These are phyloP conservation scores for Eunapius fragilis DNA, from an alignment of 37 sponge, comb jelly and placozoan species.

Conservation along the genomic window DNA sequence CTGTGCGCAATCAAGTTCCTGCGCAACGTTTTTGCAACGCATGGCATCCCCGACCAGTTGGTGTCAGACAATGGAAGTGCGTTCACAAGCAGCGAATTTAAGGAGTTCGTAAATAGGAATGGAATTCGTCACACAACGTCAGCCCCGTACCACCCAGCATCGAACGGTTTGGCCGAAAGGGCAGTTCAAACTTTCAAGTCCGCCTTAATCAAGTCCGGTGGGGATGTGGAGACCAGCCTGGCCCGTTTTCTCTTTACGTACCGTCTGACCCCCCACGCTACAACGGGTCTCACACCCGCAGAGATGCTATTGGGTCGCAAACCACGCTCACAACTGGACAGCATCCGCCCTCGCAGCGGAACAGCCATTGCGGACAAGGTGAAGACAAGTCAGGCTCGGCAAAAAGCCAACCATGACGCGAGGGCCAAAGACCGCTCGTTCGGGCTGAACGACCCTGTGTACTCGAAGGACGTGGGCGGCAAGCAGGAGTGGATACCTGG, in stretches of 20 bases:
- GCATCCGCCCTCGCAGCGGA: neutral
- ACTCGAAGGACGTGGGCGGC: too few species aligned
- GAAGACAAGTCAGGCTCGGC: neutral
- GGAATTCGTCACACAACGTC: conserved; percentile 6
- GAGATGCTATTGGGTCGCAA: conserved; percentile 19
- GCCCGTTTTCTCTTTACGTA: conserved; percentile 23
- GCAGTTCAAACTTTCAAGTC: conserved; percentile 31
- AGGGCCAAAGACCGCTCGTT: too few species aligned
- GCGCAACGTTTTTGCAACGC: conserved; percentile 30
- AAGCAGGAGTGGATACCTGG: too few species aligned
- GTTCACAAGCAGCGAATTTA: too few species aligned
- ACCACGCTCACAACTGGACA: conserved; percentile 5
- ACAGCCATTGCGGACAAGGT: neutral
- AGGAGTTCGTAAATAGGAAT: conserved; percentile 1
- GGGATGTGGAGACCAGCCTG: neutral
- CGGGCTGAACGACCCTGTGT: too few species aligned
- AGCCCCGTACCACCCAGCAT: conserved; percentile 19
- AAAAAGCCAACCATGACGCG: conserved; percentile 15
- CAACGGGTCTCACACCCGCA: conserved; percentile 11
- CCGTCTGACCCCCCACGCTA: conserved; percentile 11
- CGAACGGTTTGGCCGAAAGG: conserved; percentile 13
- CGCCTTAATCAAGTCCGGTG: neutral
- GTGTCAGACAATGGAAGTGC: conserved; percentile 27
- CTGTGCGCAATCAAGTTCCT: conserved; percentile 9
- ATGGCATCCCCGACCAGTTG: conserved; percentile 40